phyloP scores from a whole-genome alignment of 2,797 vertebrate species.

The Psittacula echo region DNA sequence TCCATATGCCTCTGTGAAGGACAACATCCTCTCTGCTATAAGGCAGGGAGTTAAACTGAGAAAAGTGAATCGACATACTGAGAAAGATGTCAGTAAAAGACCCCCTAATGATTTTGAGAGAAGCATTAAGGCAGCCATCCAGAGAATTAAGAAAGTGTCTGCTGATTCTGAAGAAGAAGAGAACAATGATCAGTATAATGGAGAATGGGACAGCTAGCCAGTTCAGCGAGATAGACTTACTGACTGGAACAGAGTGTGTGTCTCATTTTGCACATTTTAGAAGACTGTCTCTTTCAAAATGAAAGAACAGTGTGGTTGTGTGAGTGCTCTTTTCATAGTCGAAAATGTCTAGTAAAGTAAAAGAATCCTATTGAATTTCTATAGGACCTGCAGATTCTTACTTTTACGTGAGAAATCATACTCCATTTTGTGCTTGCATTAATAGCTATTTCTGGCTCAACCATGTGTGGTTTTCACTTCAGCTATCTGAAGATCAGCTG shows the following conservation, averaged over 20 bases:
- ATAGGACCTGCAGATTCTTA: not conserved
- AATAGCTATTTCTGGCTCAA: not conserved
- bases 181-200: conserved; percentile 73
- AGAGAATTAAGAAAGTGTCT: conserved; percentile 93
- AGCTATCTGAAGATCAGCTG: not conserved
- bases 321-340: not conserved
- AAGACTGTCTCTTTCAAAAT: not conserved
- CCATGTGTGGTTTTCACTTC: not conserved
- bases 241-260: not conserved
- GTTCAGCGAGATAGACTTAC: not conserved
- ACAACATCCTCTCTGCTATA: conserved; percentile 88
- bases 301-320: not conserved
- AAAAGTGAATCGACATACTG: conserved; percentile 77
- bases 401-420: not conserved
- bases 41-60: conserved; percentile 88
- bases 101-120: conserved; percentile 85
- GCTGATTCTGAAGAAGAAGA: conserved; percentile 90
- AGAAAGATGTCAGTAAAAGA: conserved; percentile 1
- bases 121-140: conserved; percentile 92
- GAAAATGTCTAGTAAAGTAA: not conserved
- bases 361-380: not conserved
- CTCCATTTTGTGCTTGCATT: not conserved
- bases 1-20: conserved; percentile 62
- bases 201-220: conserved; percentile 88
- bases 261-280: not conserved